Evolutionary conservation across 2,888 invertebrate genomes (phyloP).

Genomic region (Chrysolina americana): DNA sequence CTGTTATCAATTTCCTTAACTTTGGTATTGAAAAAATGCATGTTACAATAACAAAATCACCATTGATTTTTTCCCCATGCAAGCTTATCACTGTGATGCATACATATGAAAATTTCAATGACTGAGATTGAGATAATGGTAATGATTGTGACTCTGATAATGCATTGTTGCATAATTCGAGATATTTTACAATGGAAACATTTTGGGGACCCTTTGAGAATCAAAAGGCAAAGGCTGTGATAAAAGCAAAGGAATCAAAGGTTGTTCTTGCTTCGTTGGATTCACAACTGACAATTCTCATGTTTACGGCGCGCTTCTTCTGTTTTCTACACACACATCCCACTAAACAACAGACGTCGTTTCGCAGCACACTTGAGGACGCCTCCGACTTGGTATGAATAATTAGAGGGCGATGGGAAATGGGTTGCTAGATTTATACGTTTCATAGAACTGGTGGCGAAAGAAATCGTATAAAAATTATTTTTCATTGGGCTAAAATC

Average conservation of each 20-base stretch:
- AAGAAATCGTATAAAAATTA: too few relatives aligned
- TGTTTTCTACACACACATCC: slow-evolving; percentile 55
- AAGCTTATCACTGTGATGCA: too few relatives aligned
- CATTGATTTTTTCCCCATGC: too few relatives aligned
- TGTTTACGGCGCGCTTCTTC: slow-evolving; percentile 59
- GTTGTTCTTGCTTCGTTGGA: slow-evolving; percentile 61
- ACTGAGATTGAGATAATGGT: too few relatives aligned
- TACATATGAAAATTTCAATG: too few relatives aligned
- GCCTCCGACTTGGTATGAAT: not conserved
- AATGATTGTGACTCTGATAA: too few relatives aligned
- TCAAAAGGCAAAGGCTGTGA: slow-evolving; percentile 59
- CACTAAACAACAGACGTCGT: slow-evolving; percentile 40
- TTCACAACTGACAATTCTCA: slow-evolving; percentile 62
- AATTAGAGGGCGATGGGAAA: not conserved
- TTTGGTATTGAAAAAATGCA: too few relatives aligned
- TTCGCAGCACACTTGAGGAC: slow-evolving; percentile 41
- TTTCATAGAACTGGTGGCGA: not conserved
- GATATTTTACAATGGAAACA: slow-evolving; percentile 3
- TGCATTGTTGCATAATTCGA: too few relatives aligned
- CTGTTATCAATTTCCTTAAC: too few relatives aligned
- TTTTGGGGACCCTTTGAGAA: slow-evolving; percentile 51
- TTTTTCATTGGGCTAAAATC: too few relatives aligned
- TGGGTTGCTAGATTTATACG: not conserved
- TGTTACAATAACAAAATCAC: too few relatives aligned
- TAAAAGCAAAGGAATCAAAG: slow-evolving; percentile 64